A percentile compares a stretch with the other conserved stretches of the same genome.
Conservation (phyloP, 2,888 invertebrate genomes). For the Amphipoea lucens region DNA sequence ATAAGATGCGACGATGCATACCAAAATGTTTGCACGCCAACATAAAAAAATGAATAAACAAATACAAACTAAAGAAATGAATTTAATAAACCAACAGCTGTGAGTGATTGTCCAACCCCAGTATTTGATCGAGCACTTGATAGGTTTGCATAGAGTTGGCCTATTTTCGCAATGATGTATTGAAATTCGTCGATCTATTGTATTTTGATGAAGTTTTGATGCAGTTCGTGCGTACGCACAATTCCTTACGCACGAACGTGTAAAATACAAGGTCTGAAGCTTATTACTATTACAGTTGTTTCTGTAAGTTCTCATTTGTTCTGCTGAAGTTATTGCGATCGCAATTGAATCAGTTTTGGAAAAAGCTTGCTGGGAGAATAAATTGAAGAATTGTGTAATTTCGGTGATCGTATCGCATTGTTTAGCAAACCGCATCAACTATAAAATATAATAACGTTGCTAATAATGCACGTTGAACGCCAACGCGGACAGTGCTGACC, state of each 20-base stretch:
- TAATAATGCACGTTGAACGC: no score
- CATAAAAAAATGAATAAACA: slow-evolving; percentile 21
- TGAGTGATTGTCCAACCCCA: slow-evolving; percentile 47
- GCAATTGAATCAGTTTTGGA: slow-evolving; percentile 1
- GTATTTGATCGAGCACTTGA: slow-evolving; percentile 59
- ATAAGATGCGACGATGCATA: slow-evolving; percentile 50
- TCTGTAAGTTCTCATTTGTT: slow-evolving; percentile 37
- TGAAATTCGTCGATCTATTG: slow-evolving; percentile 56
- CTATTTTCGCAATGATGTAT: slow-evolving; percentile 62
- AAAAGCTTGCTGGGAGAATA: slow-evolving; percentile 17
- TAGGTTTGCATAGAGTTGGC: slow-evolving; percentile 53
- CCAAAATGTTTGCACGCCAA: slow-evolving; percentile 18
- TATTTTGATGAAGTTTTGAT: slow-evolving; percentile 54
- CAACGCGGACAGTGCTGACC: no score
- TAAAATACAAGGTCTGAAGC: slow-evolving; percentile 24
- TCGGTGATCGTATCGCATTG: background rate
- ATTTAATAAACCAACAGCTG: slow-evolving; percentile 44
- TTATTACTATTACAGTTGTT: slow-evolving; percentile 22
- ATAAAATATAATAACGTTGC: background rate
- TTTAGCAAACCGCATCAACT: background rate
- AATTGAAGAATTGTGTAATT: slow-evolving; percentile 9
- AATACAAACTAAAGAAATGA: slow-evolving; percentile 24
- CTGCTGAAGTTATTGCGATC: slow-evolving; percentile 23
- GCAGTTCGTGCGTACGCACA: slow-evolving; percentile 46
- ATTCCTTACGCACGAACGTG: slow-evolving; percentile 44